phyloP scores from a whole-genome alignment of 2,797 vertebrate genomes.

The Labroides dimidiatus region DNA sequence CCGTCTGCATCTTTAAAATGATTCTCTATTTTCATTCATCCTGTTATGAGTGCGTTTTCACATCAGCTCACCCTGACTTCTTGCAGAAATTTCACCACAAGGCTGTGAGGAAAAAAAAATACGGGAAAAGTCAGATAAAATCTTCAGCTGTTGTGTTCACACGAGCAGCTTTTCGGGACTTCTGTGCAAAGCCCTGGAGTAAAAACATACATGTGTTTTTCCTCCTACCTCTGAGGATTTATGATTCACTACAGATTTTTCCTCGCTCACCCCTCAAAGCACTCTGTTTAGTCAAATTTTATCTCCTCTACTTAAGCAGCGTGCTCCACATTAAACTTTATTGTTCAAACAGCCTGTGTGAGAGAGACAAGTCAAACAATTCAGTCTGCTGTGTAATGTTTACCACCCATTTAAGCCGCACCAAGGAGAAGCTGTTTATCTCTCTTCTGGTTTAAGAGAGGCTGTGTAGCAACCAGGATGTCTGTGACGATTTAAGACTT shows the following conservation, averaged over 20 bases:
- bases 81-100: too few species aligned
- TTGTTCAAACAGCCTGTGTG: slow-evolving; percentile 41
- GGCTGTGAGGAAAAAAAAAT: too few species aligned
- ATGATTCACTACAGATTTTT: slow-evolving; percentile 11
- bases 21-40: too few species aligned
- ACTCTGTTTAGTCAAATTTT: slow-evolving; percentile 10
- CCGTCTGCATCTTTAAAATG: too few species aligned
- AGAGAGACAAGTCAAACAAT: slow-evolving; percentile 41
- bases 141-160: too few species aligned
- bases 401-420: slow-evolving; percentile 47
- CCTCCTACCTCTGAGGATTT: neutral
- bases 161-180: too few species aligned
- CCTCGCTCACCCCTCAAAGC: slow-evolving; percentile 9
- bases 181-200: too few species aligned
- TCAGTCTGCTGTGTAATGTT: slow-evolving; percentile 49
- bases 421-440: slow-evolving; percentile 60
- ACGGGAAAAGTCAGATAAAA: too few species aligned
- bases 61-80: too few species aligned
- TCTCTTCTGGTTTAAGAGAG: slow-evolving; percentile 50
- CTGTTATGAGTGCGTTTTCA: too few species aligned
- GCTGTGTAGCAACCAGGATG: slow-evolving; percentile 56
- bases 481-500: slow-evolving; percentile 73
- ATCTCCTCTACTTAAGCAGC: slow-evolving; percentile 17
- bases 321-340: slow-evolving; percentile 10
- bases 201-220: neutral